Evolutionary conservation across 2,888 invertebrate species (phyloP).

Genomic region (Tipula helvola): DNA sequence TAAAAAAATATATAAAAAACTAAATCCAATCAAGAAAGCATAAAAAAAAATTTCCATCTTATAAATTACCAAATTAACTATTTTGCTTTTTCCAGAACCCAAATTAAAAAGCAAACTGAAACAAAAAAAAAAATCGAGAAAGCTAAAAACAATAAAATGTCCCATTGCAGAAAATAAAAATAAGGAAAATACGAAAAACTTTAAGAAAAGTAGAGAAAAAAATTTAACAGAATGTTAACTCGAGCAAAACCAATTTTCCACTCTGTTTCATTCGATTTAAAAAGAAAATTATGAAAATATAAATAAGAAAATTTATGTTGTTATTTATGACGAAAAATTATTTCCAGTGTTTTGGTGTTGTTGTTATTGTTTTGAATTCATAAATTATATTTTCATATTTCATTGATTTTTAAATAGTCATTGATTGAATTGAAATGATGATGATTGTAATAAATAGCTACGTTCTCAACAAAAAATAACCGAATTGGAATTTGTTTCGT

Average conservation of each 20-base stretch:
- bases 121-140: neutral
- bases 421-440: neutral
- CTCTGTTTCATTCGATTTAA: conserved; percentile 9
- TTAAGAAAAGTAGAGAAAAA: neutral
- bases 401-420: neutral
- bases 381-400: neutral
- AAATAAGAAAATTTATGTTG: neutral
- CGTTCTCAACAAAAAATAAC: neutral
- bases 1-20: neutral
- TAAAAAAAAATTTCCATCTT: neutral
- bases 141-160: neutral
- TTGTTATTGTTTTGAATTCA: neutral
- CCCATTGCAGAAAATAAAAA: neutral
- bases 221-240: conserved; percentile 5
- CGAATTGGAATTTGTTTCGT: neutral
- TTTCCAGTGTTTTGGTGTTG: neutral
- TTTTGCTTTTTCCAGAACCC: neutral
- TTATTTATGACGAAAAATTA: neutral
- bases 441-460: neutral
- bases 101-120: neutral
- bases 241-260: conserved; percentile 9
- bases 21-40: neutral
- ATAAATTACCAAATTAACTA: neutral
- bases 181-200: neutral
- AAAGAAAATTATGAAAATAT: neutral